These are phyloP conservation scores for Sphenopsis melanotis DNA, from an alignment of 2,797 vertebrate genomes.

Conservation along the genomic window DNA sequence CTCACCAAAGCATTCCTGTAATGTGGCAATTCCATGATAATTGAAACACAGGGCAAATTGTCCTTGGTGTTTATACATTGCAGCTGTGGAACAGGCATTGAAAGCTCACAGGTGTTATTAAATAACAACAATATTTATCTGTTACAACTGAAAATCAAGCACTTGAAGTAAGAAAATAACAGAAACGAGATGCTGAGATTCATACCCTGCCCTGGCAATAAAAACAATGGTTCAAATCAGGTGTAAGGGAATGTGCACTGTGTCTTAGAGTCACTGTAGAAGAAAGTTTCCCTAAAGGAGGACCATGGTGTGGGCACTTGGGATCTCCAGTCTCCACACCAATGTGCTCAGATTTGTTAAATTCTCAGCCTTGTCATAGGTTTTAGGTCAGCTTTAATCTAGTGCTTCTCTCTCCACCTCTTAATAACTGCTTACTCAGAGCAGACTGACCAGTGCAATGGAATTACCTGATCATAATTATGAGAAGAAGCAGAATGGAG, in stretches of 20 bases:
- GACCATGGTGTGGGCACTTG: rapidly evolving
- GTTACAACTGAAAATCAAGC: background rate
- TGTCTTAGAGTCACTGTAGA: background rate
- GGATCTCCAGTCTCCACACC: background rate
- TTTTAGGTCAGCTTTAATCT: background rate
- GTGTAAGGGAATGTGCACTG: background rate
- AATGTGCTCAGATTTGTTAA: background rate
- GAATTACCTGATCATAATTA: background rate
- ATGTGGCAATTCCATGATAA: background rate
- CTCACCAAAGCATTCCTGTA: background rate
- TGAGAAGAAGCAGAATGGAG: background rate
- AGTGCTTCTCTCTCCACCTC: rapidly evolving
- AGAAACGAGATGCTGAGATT: background rate
- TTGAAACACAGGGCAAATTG: background rate
- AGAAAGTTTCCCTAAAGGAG: background rate
- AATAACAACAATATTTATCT: background rate
- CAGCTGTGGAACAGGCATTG: background rate
- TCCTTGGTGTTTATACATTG: background rate
- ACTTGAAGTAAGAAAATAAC: background rate
- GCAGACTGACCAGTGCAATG: background rate
- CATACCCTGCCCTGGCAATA: background rate
- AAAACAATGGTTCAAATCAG: background rate
- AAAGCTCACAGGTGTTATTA: background rate
- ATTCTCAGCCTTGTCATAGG: background rate
- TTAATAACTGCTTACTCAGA: background rate